These are phyloP conservation scores for Troglohyphantes excavatus DNA, from an alignment of 2,888 invertebrate genomes.

Conservation along the genomic window DNA sequence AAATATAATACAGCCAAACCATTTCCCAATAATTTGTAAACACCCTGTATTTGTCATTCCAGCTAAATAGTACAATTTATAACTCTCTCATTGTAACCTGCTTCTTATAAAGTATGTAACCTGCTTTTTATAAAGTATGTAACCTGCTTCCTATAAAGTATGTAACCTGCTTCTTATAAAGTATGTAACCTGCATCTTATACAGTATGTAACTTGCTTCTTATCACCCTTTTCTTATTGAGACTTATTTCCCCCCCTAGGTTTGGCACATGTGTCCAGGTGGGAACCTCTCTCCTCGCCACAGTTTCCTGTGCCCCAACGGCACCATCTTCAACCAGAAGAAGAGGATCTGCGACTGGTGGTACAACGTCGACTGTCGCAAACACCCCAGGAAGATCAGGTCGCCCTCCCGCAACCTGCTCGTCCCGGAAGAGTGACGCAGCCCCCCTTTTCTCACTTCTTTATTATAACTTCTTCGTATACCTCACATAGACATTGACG, in stretches of 20 bases:
- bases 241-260: slow-evolving; percentile 64
- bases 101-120: too few species aligned
- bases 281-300: slow-evolving; percentile 78
- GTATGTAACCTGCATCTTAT: too few species aligned
- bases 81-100: too few species aligned
- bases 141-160: too few species aligned
- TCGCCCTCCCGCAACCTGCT: not conserved
- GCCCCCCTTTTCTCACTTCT: not conserved
- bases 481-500: not conserved
- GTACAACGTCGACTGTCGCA: slow-evolving; percentile 80
- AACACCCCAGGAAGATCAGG: slow-evolving; percentile 53
- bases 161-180: too few species aligned
- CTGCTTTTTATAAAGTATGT: too few species aligned
- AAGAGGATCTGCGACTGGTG: slow-evolving; percentile 80
- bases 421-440: not conserved
- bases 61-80: too few species aligned
- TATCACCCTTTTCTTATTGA: too few species aligned
- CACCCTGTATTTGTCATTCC: too few species aligned
- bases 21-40: too few species aligned
- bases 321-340: slow-evolving; percentile 80
- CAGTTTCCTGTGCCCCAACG: slow-evolving; percentile 80
- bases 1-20: too few species aligned
- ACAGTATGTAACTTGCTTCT: too few species aligned
- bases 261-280: slow-evolving; percentile 80
- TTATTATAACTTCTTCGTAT: not conserved